Evolutionary conservation across 2,113 vertebrate species (phyloP), one percentile per base, ranked within the genome.

Genomic region (Microcebus murinus): DNA sequence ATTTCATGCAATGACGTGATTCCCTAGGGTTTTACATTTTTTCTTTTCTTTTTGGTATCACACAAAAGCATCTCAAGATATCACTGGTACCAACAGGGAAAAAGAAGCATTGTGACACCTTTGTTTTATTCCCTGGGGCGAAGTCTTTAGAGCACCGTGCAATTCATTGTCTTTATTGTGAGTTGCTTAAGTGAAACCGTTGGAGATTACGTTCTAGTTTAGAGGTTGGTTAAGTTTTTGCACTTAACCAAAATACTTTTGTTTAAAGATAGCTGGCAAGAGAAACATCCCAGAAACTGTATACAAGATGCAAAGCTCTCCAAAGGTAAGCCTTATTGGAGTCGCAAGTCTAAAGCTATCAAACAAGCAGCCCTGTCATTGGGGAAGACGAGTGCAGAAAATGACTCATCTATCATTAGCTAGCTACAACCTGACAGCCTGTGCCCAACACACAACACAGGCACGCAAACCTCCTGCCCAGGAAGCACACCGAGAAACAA

Each of bases 51-150:
- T 73, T 55, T 23, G 48, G 20, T 31, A 55, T 70, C 27, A 77
- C 13, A 4, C 1, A 27, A 82, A 67, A 23, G 10, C 57, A 10
- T 39, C 45, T 76, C 34, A 17, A 36, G 52, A 25, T 23, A 29
- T 10, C 10, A 20, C 10, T 9, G 77, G 17, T 7, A 3, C 1
- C 17, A 4, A 13, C 0, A 45, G n/a, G 27, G 61, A 14, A 61
- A 36, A 70, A 18, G 42, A 20, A 23, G 2, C 9, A 5, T 27
- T 42, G 29, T 27, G 10, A 1, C 48, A 17, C 27, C 21, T 88
- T 17, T 6, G 18, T 42, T 70, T 34, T 8, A 1, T 42, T 42
- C 61, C 61, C 25, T 0, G 5, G 1, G 50, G 42, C n/a, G 27
- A 61, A 29, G n/a, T 4, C 6, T 67, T 67, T 15, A 23, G n/a